Conservation (phyloP, 2,888 invertebrate genomes). For the Pegoplata infirma region DNA sequence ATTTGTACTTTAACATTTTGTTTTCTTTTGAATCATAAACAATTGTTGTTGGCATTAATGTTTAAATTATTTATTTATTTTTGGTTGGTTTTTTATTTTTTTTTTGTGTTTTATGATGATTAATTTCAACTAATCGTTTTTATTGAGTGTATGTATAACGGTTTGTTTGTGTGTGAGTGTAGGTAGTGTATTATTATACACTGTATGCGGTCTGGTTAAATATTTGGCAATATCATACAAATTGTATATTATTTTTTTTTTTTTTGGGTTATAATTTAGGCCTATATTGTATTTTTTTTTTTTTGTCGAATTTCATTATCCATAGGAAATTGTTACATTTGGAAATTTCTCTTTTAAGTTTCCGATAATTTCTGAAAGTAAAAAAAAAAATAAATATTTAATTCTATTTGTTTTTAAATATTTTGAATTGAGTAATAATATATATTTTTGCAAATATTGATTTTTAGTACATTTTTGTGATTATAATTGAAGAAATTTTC, state of each 20-base stretch:
- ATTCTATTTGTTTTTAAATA: no score
- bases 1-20: slow-evolving; percentile 27
- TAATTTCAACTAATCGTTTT: slow-evolving; percentile 5
- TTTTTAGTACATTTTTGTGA: no score
- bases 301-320: not conserved
- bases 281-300: slow-evolving; percentile 9
- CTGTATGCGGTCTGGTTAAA: not conserved
- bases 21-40: not conserved
- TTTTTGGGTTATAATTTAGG: not conserved
- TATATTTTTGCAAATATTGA: no score
- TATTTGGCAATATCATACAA: slow-evolving; percentile 3
- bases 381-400: no score
- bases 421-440: no score
- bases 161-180: not conserved
- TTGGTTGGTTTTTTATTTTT: not conserved
- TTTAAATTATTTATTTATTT: not conserved
- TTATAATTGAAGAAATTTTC: no score
- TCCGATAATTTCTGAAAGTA: not conserved
- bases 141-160: not conserved
- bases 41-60: slow-evolving; percentile 19
- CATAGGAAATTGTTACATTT: slow-evolving; percentile 12
- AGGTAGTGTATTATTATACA: not conserved
- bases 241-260: not conserved
- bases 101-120: slow-evolving; percentile 1
- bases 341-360: not conserved